Percentiles rank a stretch among this genome's conserved stretches.
Conservation (phyloP, 2,888 invertebrate genomes). For the Trichopria drosophilae region DNA sequence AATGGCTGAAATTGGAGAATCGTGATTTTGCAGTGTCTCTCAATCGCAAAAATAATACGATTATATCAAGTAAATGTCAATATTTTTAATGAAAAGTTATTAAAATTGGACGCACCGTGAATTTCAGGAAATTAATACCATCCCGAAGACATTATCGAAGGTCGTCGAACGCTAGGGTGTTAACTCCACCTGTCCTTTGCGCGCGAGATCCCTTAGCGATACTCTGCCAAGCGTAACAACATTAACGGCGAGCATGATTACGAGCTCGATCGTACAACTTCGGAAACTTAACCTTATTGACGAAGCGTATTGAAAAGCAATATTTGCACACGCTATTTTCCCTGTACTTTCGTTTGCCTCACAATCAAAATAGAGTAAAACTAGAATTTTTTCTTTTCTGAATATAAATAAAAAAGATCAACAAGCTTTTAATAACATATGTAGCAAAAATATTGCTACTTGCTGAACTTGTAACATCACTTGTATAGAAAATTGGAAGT, state of each 20-base stretch:
- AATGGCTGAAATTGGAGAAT: no score
- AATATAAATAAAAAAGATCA: no score
- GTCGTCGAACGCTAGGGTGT: slow-evolving; percentile 44
- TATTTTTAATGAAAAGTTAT: no score
- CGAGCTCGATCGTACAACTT: slow-evolving; percentile 47
- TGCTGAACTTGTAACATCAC: no score
- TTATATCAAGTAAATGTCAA: no score
- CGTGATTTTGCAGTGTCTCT: no score
- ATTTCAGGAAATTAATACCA: slow-evolving; percentile 11
- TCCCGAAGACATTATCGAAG: slow-evolving; percentile 27
- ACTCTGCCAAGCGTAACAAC: slow-evolving; percentile 38
- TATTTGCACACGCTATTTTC: not conserved
- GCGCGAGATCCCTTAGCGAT: slow-evolving; percentile 41
- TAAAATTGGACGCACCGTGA: no score
- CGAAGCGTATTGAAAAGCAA: not conserved
- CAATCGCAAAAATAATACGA: no score
- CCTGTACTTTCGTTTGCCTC: not conserved
- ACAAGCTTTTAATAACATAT: no score
- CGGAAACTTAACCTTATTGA: slow-evolving; percentile 42
- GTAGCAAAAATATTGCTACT: no score
- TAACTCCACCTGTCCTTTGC: slow-evolving; percentile 50
- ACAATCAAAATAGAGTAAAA: not conserved
- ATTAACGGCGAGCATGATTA: slow-evolving; percentile 50
- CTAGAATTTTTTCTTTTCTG: not conserved
- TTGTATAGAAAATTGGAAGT: no score